Base-by-base conservation (phyloP, 2,888 invertebrate genomes). In the Apodemia mormo region DNA sequence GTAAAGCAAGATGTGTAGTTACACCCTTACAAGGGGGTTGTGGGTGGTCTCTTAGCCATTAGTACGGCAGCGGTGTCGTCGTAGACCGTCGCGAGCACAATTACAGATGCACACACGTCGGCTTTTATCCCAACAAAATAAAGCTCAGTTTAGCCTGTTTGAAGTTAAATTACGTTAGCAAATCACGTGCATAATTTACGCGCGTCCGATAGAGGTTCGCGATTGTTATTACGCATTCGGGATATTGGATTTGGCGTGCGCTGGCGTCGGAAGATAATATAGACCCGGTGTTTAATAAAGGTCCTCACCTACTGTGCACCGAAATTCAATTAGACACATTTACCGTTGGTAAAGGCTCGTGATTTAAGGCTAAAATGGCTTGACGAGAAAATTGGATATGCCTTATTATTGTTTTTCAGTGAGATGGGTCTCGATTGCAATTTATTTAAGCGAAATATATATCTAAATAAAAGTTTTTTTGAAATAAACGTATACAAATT, bases 141-240 rank as follows among this genome's bases (percentile, higher is more conserved):
- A 74, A 79, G 82, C 79, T 70, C 29, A 69, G 65, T 80, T 79
- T 82, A 29, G 29, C 9, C 10, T 12, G 29, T n/a, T 30, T 30
- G n/a, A 68, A 64, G 68, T 68, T 2, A 37, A 29, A 56, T 30
- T 68, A 72, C 74, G 73, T 70, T 68, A 74, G 68, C 68, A 71
- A 73, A 76, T 70, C 71, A 81, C 85, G 87, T 92, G 90, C 91
- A 92, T 92, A 92, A 92, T 92, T 92, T 92, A 92, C 89, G 89
- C 88, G 90, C 84, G 88, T 83, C 87, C 92, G 92, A 91, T 92
- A 90, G 91, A 89, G 88, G 86, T 82, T 86, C 88, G 89, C 91
- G 89, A 91, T 89, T 91, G 92, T 91, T 92, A 92, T 92, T 92
- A 89, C 90, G 87, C 88, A 88, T 85, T 82, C 72, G 85, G 91